Percentiles rank a stretch among this genome's conserved stretches.
Conservation (phyloP, 2,113 vertebrate genomes). For the Salvelinus sp. region DNA sequence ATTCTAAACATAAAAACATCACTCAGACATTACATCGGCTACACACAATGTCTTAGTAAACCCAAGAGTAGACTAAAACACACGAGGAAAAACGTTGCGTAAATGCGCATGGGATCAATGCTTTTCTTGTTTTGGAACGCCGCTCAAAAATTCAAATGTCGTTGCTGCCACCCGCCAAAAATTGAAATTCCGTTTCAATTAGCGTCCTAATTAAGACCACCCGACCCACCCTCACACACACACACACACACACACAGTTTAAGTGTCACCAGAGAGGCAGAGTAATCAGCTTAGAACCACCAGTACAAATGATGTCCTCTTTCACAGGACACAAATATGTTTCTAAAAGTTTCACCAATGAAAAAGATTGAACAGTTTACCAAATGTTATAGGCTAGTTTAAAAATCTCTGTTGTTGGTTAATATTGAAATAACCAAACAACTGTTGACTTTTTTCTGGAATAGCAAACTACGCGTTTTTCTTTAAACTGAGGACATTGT, state of each 20-base stretch:
- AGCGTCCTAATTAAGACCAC: conserved; percentile 58
- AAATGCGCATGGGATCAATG: conserved; percentile 17
- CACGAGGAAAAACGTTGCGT: not conserved
- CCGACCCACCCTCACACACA: conserved; percentile 5
- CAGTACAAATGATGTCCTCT: not conserved
- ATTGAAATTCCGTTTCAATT: conserved; percentile 58
- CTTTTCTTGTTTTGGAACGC: conserved; percentile 44
- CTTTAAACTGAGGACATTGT: conserved; percentile 77
- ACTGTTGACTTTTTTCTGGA: conserved; percentile 33
- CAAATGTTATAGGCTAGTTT: not conserved
- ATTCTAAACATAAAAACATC: not conserved
- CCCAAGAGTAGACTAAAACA: too few species aligned
- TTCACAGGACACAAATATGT: not conserved
- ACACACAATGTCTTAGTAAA: too few species aligned
- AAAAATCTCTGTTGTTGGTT: not conserved
- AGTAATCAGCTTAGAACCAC: conserved; percentile 2
- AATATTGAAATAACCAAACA: conserved; percentile 51
- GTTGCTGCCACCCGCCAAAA: conserved; percentile 34
- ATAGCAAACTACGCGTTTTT: conserved; percentile 41
- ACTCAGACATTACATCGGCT: too few species aligned
- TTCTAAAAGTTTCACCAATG: not conserved
- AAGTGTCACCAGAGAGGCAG: not conserved
- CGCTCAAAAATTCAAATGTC: conserved; percentile 34
- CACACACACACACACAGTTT: not conserved
- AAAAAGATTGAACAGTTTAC: not conserved